phyloP scores from a whole-genome alignment of 1,140 invertebrate species.

The Brachionus rotundiformis region DNA sequence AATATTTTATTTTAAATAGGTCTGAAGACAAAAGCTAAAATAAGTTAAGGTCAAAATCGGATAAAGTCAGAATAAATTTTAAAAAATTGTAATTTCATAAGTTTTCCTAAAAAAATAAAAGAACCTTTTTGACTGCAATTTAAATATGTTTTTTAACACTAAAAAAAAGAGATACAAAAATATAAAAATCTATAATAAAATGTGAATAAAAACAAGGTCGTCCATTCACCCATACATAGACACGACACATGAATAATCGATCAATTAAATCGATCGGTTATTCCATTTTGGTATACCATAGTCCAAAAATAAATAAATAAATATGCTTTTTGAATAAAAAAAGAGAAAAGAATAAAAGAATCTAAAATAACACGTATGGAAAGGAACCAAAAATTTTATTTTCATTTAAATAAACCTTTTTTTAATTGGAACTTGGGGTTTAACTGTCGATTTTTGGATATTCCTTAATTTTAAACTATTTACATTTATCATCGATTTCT shows the following conservation, averaged over 20 bases:
- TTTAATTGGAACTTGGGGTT: not conserved
- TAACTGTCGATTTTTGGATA: slow-evolving; percentile 9
- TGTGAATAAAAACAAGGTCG: slow-evolving; percentile 18
- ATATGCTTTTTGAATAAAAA: slow-evolving; percentile 1
- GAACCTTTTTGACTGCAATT: not conserved
- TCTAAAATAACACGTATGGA: slow-evolving; percentile 3
- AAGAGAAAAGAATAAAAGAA: not conserved
- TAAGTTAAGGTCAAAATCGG: not conserved
- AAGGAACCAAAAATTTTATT: slow-evolving; percentile 29
- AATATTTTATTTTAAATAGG: slow-evolving; percentile 3
- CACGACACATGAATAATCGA: slow-evolving; percentile 9
- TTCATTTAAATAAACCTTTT: slow-evolving; percentile 35
- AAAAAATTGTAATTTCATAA: slow-evolving; percentile 9
- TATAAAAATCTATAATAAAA: slow-evolving; percentile 14
- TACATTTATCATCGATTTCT: not conserved
- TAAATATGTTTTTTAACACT: slow-evolving; percentile 16
- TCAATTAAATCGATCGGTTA: slow-evolving; percentile 31
- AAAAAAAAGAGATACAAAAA: slow-evolving; percentile 21
- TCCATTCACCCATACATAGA: slow-evolving; percentile 5
- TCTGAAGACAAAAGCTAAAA: not conserved
- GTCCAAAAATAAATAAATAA: not conserved
- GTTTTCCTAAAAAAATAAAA: slow-evolving; percentile 2
- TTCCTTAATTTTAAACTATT: not conserved
- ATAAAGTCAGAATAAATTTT: not conserved
- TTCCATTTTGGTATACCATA: not conserved